Evolutionary conservation across 2,888 invertebrate species (phyloP), one percentile per base, ranked within the genome.

Genomic region (Hyppa rectilinea): DNA sequence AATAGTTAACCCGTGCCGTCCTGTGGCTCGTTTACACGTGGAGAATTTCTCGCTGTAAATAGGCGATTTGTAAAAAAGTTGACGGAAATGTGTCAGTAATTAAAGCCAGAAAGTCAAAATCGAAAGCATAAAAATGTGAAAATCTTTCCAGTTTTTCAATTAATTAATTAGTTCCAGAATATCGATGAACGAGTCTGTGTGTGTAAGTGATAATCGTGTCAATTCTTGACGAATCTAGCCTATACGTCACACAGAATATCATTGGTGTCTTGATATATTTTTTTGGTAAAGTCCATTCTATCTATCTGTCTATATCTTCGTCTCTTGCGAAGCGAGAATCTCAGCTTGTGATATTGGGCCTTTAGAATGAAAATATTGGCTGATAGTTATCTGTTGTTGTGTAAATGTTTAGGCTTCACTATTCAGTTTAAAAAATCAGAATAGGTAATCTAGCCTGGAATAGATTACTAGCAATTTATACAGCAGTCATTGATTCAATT

Each of bases 1-100:
- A 55, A 53, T 65, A 68, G 45, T 55, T 55, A 38, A 53, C 38
- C 66, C 53, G 53, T 55, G 38, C 31, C 20, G 4, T 14, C 20
- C 14, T 38, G 9, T 2, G 29, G 34, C 3, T 34, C n/a, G 26
- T 56, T 56, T 23, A 38, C 23, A 56, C 17, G 36, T 9, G 4
- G 31, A 36, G 3, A 36, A 2, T 36, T 43, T 17, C 50, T 26
- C 3, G 40, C 6, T 0, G 6, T 26, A 26, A 49, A 26, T 5
- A 49, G 17, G 26, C 26, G 5, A 49, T 6, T 26, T 2, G 9
- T 20, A 23, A 49, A 31, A 31, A 12, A 34, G 14, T 26, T 20
- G 20, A 4, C 34, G 36, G 2, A 26, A 23, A 56, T 0, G 10
- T 26, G 36, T 17, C 9, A 23, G 0, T 4, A 23, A 17, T 17